Base-by-base conservation (phyloP, 2,797 vertebrate species). In the Harpagifer antarcticus region DNA sequence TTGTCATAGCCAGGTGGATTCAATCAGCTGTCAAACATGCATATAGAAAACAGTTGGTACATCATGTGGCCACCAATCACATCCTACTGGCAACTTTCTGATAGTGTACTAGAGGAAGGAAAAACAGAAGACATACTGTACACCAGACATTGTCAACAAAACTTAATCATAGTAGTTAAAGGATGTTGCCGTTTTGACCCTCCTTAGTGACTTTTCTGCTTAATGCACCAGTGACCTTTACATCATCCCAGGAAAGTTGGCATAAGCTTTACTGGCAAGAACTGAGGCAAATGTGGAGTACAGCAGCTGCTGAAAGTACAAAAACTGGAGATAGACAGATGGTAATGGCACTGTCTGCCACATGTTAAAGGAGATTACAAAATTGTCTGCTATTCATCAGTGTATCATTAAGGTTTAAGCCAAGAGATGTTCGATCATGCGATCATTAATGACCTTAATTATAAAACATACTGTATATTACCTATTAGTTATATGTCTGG, bases 291-390 rank as follows among this genome's bases (percentile, higher is more conserved):
- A 12, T 44, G 61, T 74, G 78, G 76, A 50, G 58, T n/a, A 14
- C n/a, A 66, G 56, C 85, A 83, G 88, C 85, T 88, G 88, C 74
- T 74, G 75, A 86, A 67, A 85, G 76, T 42, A 59, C 71, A 77
- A 72, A 16, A 73, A 57, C 54, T 31, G 58, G 61, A 58, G 45
- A 84, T 79, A 78, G 83, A 88, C 87, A 82, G 82, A 90, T 88
- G 86, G 80, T 78, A 72, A 77, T 73, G 65, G 60, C 47, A 44
- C 43, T 20, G 80, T 79, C 54, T 70, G 68, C 62, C 74, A 80
- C 68, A 75, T 73, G 78, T 68, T 73, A 74, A 73, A 70, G 49
- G 52, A 62, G 61, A 77, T 13, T 15, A 86, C 87, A 82, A 68
- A 83, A 65, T 81, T 7, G 63, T 63, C 71, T 75, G 60, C 53